Percentiles rank a stretch among this genome's conserved stretches.
phyloP scores from a whole-genome alignment of 2,797 vertebrate genomes.

The Nyctibius grandis region DNA sequence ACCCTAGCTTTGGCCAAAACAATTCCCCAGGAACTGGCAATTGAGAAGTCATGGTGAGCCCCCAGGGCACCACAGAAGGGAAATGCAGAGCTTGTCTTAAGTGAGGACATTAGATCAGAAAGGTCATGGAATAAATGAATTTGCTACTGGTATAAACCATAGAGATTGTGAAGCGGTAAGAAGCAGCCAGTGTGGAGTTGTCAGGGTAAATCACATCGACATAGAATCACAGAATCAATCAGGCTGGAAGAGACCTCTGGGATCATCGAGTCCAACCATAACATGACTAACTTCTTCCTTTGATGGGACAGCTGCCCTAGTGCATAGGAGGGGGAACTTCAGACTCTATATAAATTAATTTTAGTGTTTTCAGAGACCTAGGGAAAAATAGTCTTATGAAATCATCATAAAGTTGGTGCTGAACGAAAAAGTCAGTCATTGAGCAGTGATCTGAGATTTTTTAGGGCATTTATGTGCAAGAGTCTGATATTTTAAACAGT shows the following conservation, averaged over 20 bases:
- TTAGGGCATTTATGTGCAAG: background rate
- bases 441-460: background rate
- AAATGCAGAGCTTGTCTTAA: background rate
- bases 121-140: background rate
- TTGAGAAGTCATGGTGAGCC: background rate
- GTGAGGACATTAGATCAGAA: background rate
- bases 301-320: background rate
- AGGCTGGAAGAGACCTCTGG: too few species aligned
- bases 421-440: background rate
- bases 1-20: background rate
- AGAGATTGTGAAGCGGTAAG: background rate
- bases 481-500: background rate
- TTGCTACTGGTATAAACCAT: background rate
- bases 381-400: background rate
- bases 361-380: background rate
- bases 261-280: too few species aligned
- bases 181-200: background rate
- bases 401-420: background rate
- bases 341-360: background rate
- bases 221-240: too few species aligned
- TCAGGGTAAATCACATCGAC: background rate
- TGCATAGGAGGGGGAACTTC: background rate
- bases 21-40: background rate
- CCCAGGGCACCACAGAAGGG: background rate
- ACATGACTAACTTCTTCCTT: background rate